Conservation (phyloP, 2,888 invertebrate species). For the Pheosia gnoma region DNA sequence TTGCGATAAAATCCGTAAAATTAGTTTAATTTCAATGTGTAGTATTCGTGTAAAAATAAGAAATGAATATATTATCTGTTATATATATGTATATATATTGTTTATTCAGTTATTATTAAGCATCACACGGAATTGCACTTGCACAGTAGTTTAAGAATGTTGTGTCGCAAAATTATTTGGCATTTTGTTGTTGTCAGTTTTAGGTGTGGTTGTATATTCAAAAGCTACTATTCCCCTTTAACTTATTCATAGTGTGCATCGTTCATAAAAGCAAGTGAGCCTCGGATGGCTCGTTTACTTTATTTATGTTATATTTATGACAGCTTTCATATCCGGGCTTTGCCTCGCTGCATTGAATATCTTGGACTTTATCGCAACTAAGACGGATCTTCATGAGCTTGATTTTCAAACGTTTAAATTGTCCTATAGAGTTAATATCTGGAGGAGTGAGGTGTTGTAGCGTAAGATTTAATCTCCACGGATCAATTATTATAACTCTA, state of each 20-base stretch:
- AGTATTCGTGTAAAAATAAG: too few species aligned
- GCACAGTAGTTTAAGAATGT: neutral
- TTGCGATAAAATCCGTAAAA: too few species aligned
- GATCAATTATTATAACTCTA: too few species aligned
- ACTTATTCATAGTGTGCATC: constrained; percentile 1
- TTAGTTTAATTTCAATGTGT: too few species aligned
- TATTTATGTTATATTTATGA: constrained; percentile 2
- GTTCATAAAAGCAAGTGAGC: neutral
- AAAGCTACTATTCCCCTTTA: neutral
- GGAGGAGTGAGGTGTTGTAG: too few species aligned
- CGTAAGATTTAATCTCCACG: too few species aligned
- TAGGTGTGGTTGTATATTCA: too few species aligned
- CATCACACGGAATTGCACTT: neutral
- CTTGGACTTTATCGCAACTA: neutral
- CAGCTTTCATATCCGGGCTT: neutral
- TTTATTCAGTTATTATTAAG: neutral
- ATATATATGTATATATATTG: neutral
- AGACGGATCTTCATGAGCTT: neutral
- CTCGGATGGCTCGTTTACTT: constrained; percentile 2
- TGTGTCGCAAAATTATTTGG: too few species aligned
- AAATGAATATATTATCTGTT: too few species aligned
- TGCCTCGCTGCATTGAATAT: neutral
- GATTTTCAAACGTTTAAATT: too few species aligned
- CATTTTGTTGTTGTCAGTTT: too few species aligned
- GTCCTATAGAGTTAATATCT: too few species aligned